Base-by-base conservation (phyloP, 1,140 invertebrate species). In the Bilobella aurantiaca region DNA sequence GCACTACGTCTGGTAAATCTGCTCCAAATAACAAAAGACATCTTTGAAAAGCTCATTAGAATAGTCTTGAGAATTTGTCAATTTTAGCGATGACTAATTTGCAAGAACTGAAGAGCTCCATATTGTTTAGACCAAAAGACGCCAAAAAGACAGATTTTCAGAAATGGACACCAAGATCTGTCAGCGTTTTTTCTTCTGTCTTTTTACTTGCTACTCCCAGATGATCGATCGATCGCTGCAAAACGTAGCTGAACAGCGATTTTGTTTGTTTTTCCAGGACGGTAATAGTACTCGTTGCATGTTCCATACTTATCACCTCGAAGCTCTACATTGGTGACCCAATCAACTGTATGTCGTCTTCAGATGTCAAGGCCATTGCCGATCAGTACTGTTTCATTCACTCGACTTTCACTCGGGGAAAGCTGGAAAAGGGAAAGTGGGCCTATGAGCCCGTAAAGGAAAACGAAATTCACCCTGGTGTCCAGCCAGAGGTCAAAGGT, bases 271-370 rank as follows among this genome's bases (percentile, higher is more conserved):
- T 42, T 42, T 42, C 8, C 34, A 42, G 49, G 49, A 86, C 86
- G 0, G 80, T 85, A 16, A 80, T 84, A 27, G 76, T 87, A 42
- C 75, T 88, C 3, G 71, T 87, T n/a, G 78, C 82, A 0, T 86
- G 83, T 75, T 82, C 84, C 0, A 74, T 87, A 63, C 69, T 87
- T 53, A 80, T 87, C 0, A 84, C 85, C 27, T 82, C 82, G n/a
- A 86, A 85, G 71, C 84, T 87, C 74, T 87, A 86, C 74, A 86
- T 88, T 58, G 85, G 85, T 0, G 83, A 86, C 71, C 85, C 85
- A 0, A 85, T 87, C 3, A 78, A 84, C 62, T 87, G 85, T 68
- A 81, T 86, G 71, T 75, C 76, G 42, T 80, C 79, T 18, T 76
- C 74, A 28, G 77, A 79, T 60, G 42, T 73, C 29, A 77, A 86